Percentiles rank a stretch among this genome's conserved stretches.
Evolutionary conservation across 2,888 invertebrate species (phyloP).

Genomic region (Calephelis perditalis): DNA sequence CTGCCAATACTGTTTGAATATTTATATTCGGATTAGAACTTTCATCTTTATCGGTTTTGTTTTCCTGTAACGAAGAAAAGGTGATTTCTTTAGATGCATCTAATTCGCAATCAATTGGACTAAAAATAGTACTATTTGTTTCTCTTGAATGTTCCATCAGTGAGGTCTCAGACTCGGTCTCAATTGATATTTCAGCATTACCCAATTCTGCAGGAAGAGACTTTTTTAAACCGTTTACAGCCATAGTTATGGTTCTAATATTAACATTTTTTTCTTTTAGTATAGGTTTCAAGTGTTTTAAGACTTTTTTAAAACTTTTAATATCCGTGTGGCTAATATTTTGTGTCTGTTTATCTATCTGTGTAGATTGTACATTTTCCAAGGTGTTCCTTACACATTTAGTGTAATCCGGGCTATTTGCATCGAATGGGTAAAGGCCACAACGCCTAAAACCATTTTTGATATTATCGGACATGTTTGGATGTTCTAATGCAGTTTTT

Average conservation of each 20-base stretch:
- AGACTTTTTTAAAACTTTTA: conserved; percentile 18
- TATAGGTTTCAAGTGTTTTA: conserved; percentile 22
- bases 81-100: conserved; percentile 27
- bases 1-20: conserved; percentile 25
- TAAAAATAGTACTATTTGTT: conserved; percentile 20
- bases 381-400: too few relatives aligned
- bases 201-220: conserved; percentile 25
- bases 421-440: too few relatives aligned
- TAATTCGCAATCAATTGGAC: conserved; percentile 12
- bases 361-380: too few relatives aligned
- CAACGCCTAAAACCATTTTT: too few relatives aligned
- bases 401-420: too few relatives aligned
- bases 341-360: conserved; percentile 16
- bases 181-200: conserved; percentile 23
- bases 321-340: conserved; percentile 17
- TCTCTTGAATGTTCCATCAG: conserved; percentile 26
- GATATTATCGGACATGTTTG: too few relatives aligned
- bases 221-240: conserved; percentile 26
- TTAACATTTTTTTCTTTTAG: conserved; percentile 27
- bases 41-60: conserved; percentile 20
- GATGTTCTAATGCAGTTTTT: too few relatives aligned
- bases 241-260: conserved; percentile 25
- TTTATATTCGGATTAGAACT: conserved; percentile 14
- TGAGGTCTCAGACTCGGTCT: conserved; percentile 20
- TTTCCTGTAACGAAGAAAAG: conserved; percentile 23